Conservation (phyloP, 2,888 invertebrate genomes). For the Xestia sexstrigata region DNA sequence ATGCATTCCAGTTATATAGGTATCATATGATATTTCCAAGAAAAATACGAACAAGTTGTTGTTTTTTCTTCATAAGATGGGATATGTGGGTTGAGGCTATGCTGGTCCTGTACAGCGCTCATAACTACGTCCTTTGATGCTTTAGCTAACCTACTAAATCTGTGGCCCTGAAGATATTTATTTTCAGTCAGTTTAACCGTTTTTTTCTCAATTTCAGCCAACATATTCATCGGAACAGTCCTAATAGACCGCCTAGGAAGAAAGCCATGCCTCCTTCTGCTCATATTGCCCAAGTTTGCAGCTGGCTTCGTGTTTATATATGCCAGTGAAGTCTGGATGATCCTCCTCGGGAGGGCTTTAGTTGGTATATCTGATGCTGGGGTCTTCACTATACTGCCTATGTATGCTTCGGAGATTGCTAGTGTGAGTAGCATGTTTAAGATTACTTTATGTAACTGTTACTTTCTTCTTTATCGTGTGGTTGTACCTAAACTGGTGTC, state of each 20-base stretch:
- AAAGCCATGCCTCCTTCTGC: slow-evolving; percentile 74
- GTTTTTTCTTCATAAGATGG: too few relatives aligned
- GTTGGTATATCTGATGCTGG: slow-evolving; percentile 70
- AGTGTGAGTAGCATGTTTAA: slow-evolving; percentile 65
- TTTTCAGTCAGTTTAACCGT: neutral
- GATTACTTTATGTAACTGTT: too few relatives aligned
- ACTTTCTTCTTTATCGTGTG: too few relatives aligned
- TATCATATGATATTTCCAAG: too few relatives aligned
- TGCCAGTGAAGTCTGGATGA: slow-evolving; percentile 73
- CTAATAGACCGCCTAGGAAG: slow-evolving; percentile 75
- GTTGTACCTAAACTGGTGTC: too few relatives aligned
- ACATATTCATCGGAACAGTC: slow-evolving; percentile 70
- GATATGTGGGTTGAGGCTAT: too few relatives aligned
- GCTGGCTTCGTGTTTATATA: slow-evolving; percentile 69
- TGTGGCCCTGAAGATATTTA: neutral
- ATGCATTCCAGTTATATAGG: too few relatives aligned
- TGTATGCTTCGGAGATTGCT: slow-evolving; percentile 78
- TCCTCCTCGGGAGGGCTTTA: slow-evolving; percentile 69
- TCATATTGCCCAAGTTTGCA: slow-evolving; percentile 74
- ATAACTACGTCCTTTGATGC: neutral
- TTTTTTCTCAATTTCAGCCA: slow-evolving; percentile 53
- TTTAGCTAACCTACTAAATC: neutral
- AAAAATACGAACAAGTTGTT: too few relatives aligned
- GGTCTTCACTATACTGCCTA: slow-evolving; percentile 71
- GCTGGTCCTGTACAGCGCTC: neutral